Base-by-base conservation (phyloP, 1,140 invertebrate species). In the Zaprionus ghesquierei region DNA sequence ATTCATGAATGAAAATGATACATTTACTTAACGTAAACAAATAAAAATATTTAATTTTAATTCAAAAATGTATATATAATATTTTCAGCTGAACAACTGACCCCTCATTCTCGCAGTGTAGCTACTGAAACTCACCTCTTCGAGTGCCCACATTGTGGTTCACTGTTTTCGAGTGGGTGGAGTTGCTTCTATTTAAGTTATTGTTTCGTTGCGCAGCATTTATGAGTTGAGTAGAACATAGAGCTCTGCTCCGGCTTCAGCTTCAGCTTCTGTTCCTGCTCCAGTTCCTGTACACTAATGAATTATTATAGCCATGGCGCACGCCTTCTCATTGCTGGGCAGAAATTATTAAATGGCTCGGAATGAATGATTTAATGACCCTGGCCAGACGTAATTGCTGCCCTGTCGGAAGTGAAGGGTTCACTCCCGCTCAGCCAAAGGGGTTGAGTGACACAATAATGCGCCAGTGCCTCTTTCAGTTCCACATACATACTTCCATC, bases 321-420 rank as follows among this genome's bases (percentile, higher is more conserved):
- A 82, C 75, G 78, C 81, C 70, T 46, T 50, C 31, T 29, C 35
- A 15, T 29, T 49, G 27, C 51, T 46, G 29, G 25, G 80, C 75
- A 51, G 75, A 84, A 90, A 90, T 90, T 90, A 90, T 90, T 90
- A 87, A 90, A 90, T 90, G 87, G 79, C 74, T 72, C 74, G 87
- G 82, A 90, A 90, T 90, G 82, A 90, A 90, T 90, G 87, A 90
- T 90, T 90, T 90, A 90, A 90, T 90, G 87, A 90, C 87, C 71
- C 56, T 55, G 68, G 41, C 59, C 33, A 66, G 63, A 55, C 75
- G 75, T 89, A 87, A 87, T 89, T 89, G 73, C 76, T 59, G 82
- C 82, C 74, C 41, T 29, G 35, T 46, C 18, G 29, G 33, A 51
- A 44, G 54, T 33, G 77, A 84, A 84, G 84, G 80, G 84, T 80